Evolutionary conservation across 2,113 vertebrate species (phyloP).

Genomic region (Regulus satrapa): DNA sequence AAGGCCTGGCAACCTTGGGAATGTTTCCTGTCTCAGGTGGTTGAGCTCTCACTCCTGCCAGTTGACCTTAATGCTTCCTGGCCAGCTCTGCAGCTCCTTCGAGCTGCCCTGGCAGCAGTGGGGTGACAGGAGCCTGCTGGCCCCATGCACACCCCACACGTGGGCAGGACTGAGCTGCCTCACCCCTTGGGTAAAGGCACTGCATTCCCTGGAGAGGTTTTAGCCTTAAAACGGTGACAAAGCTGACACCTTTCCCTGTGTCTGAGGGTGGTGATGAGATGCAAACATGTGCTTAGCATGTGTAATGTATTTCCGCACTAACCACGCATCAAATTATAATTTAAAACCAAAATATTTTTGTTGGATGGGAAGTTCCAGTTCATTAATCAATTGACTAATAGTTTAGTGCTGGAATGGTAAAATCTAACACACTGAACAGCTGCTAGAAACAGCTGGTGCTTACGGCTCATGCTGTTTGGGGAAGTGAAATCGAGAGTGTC

Average conservation of each 20-base stretch:
- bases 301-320: not conserved
- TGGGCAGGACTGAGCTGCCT: not conserved
- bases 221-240: not conserved
- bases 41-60: not conserved
- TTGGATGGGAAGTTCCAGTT: constrained; percentile 35
- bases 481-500: not conserved
- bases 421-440: not conserved
- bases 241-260: not conserved
- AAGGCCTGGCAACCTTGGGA: not conserved
- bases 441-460: constrained; percentile 39
- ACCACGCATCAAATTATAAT: constrained; percentile 5
- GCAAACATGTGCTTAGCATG: not conserved
- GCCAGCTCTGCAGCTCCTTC: not conserved
- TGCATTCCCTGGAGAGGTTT: not conserved
- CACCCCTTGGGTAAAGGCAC: not conserved
- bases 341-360: constrained; percentile 42
- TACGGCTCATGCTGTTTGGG: not conserved
- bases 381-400: constrained; percentile 61
- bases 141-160: accelerated
- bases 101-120: not conserved
- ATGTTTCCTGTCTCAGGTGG: not conserved
- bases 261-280: not conserved
- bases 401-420: not conserved
- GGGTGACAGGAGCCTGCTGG: not conserved
- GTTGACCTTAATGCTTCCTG: not conserved